Percentiles rank a stretch among this genome's conserved stretches.
Evolutionary conservation across 1,140 invertebrate species (phyloP).

Genomic region (Pogonus chalceus): DNA sequence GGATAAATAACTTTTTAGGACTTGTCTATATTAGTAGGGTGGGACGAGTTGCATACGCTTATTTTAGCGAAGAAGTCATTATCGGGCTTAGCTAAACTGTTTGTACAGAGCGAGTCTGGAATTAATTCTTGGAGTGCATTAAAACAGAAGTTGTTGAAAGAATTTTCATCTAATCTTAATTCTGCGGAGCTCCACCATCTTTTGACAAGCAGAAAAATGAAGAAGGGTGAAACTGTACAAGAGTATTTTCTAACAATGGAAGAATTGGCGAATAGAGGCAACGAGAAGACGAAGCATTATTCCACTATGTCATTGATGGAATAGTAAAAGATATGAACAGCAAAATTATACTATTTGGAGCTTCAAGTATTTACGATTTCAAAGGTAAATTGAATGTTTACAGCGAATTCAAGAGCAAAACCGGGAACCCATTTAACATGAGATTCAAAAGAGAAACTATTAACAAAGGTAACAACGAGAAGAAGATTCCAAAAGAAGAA

Average conservation of each 20-base stretch:
- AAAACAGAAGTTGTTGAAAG: not conserved
- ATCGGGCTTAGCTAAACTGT: no score
- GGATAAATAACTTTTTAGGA: no score
- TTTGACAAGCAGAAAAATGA: not conserved
- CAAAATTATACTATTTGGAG: not conserved
- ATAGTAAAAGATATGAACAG: not conserved
- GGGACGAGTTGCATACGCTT: no score
- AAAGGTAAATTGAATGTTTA: not conserved
- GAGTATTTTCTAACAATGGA: not conserved
- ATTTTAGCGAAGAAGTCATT: no score
- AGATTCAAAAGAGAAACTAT: not conserved
- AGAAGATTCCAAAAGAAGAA: not conserved
- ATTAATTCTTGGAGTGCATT: no score
- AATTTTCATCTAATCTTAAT: not conserved
- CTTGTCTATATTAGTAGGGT: no score
- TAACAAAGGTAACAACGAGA: not conserved
- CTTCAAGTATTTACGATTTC: not conserved
- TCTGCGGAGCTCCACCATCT: not conserved
- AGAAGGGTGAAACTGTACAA: not conserved
- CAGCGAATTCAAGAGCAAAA: no score
- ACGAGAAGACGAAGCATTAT: not conserved
- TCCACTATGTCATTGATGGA: not conserved
- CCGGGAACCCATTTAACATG: not conserved
- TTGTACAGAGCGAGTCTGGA: no score
- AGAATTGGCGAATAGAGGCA: not conserved